Base-by-base conservation (phyloP, 1,140 invertebrate genomes). In the Scaptodrosophila lebanonensis region DNA sequence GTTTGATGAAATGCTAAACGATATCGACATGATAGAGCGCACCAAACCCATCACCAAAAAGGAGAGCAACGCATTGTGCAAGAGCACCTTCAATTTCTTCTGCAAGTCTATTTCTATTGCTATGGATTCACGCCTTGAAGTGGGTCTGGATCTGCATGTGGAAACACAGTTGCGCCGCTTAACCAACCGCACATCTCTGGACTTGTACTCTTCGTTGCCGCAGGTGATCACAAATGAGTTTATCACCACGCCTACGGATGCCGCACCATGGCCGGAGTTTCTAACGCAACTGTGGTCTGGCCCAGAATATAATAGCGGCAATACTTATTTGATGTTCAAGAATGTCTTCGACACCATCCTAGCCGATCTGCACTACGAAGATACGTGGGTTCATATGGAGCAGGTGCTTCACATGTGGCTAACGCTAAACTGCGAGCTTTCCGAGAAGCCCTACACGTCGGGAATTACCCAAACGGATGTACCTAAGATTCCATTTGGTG, bases 381-480 rank as follows among this genome's bases (percentile, higher is more conserved):
- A 88, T 73, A 88, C 90, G 38, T 89, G 89, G 71, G 91, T 91
- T 15, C 92, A 93, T 79, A 89, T 95, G 73, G 94, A 96, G 86
- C 90, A 94, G 66, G 90, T 95, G 30, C 87, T 96, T 3, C 93
- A 95, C 48, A 88, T 95, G 49, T 96, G 95, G 95, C 88, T 96
- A 30, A 95, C 93, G 1, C 85, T 96, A 33, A 95, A 95, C 84
- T 89, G 91, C 60, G 89, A 89, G 39, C 84, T 88, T 45, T 83
- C 87, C 2, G 87, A 90, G 45, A 87, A 87, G 30, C 70, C 83
- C 7, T 88, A 77, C 62, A 88, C 53, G 66, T 73, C 56, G 17
- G 71, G 77, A n/a, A 87, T 88, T 36, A 85, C 92, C 76, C 89
- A 93, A 3, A 89, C 90, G 3, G 88, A 92, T 43, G 89, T 90